Percentiles rank a stretch among this genome's conserved stretches.
phyloP scores from a whole-genome alignment of 2,797 vertebrate species.

The Hydrocynus forskahlii region DNA sequence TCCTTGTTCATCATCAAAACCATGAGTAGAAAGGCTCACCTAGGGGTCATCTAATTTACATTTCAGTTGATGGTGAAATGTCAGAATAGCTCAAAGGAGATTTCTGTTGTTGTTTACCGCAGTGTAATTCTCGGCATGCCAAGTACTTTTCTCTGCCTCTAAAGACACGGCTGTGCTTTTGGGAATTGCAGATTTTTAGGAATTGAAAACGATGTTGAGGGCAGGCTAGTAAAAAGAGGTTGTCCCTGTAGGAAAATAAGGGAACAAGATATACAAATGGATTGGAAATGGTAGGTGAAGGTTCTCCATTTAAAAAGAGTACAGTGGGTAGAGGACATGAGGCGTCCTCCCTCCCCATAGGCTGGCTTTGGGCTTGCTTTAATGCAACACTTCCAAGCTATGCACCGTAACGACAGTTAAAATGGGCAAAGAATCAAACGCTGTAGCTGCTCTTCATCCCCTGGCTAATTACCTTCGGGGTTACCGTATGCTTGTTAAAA shows the following conservation, averaged over 20 bases:
- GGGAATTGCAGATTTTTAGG: constrained; percentile 70
- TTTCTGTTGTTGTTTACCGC: constrained; percentile 61
- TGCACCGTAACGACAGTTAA: constrained; percentile 66
- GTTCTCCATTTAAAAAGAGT: constrained; percentile 52
- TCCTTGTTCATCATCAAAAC: constrained; percentile 53
- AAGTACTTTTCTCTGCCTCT: constrained; percentile 50
- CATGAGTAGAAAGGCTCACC: constrained; percentile 52
- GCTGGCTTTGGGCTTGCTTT: constrained; percentile 64
- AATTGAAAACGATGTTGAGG: constrained; percentile 54
- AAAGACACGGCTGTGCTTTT: constrained; percentile 52
- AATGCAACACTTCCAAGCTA: constrained; percentile 65
- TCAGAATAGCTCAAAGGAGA: constrained; percentile 64
- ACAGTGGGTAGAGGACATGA: constrained; percentile 22
- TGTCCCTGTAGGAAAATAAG: constrained; percentile 62
- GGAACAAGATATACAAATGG: constrained; percentile 68
- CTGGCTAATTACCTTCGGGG: constrained; percentile 75
- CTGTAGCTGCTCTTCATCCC: constrained; percentile 64
- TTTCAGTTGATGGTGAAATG: constrained; percentile 65
- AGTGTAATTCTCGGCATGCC: constrained; percentile 58
- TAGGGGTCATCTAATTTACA: constrained; percentile 56
- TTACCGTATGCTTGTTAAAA: constrained; percentile 74
- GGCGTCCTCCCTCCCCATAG: constrained; percentile 52
- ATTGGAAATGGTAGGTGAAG: constrained; percentile 74
- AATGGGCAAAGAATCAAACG: constrained; percentile 67
- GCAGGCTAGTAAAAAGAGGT: constrained; percentile 51